Conservation (phyloP, 2,113 vertebrate genomes). For the Castor canadensis region DNA sequence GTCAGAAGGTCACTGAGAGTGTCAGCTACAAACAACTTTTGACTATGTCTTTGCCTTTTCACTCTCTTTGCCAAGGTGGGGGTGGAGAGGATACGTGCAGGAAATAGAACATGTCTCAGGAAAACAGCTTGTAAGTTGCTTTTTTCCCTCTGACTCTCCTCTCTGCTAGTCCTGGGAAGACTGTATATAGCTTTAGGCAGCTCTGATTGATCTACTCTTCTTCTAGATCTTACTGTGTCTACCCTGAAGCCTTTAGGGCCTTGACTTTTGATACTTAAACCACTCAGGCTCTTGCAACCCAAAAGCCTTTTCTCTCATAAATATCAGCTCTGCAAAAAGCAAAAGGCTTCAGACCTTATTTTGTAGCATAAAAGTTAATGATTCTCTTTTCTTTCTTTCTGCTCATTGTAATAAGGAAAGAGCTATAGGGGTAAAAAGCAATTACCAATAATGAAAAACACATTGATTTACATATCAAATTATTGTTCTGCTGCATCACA, state of each 20-base stretch:
- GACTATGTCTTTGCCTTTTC: not conserved
- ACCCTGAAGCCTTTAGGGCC: slow-evolving; percentile 28
- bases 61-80: not conserved
- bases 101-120: not conserved
- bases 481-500: not conserved
- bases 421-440: not conserved
- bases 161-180: not conserved
- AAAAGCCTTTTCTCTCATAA: slow-evolving; percentile 21
- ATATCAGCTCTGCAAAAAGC: not conserved
- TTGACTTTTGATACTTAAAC: slow-evolving; percentile 45
- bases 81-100: not conserved
- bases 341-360: slow-evolving; percentile 16
- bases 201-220: slow-evolving; percentile 7
- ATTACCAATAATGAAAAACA: slow-evolving; percentile 41
- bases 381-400: slow-evolving; percentile 27
- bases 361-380: slow-evolving; percentile 24
- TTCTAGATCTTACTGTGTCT: slow-evolving; percentile 50
- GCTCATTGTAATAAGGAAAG: slow-evolving; percentile 45
- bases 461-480: slow-evolving; percentile 4
- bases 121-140: not conserved
- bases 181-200: slow-evolving; percentile 31
- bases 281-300: not conserved
- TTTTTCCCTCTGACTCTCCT: not conserved
- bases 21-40: not conserved
- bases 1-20: not conserved